Evolutionary conservation across 2,113 vertebrate genomes (phyloP).

Genomic region (Halcyon senegalensis): DNA sequence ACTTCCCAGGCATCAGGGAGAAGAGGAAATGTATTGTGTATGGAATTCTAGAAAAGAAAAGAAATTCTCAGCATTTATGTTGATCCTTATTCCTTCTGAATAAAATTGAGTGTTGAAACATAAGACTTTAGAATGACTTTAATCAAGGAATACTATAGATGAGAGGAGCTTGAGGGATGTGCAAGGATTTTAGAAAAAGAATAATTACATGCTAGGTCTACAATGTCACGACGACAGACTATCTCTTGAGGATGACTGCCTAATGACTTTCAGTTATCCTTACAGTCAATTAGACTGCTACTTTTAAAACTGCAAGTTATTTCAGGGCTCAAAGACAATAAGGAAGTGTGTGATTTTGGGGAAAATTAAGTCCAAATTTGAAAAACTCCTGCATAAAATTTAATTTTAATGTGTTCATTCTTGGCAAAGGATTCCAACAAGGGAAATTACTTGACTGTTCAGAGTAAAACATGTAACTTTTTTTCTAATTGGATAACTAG

Average conservation of each 20-base stretch:
- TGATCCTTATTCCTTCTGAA: neutral
- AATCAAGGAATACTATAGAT: neutral
- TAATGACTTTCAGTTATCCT: neutral
- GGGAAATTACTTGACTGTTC: neutral
- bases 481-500: neutral
- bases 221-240: neutral
- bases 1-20: neutral
- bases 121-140: neutral
- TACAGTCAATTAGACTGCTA: neutral
- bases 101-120: neutral
- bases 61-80: neutral
- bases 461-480: neutral
- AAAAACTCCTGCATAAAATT: neutral
- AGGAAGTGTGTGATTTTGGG: neutral
- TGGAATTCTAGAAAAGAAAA: neutral
- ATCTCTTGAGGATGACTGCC: neutral
- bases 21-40: neutral
- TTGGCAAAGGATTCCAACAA: neutral
- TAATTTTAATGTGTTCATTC: neutral
- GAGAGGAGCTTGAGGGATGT: neutral
- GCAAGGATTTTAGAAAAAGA: neutral
- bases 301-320: neutral
- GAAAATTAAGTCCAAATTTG: neutral
- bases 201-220: neutral
- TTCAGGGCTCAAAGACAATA: neutral